These are phyloP conservation scores for Aporophyla nigra DNA, from an alignment of 2,888 invertebrate species.

Conservation along the genomic window DNA sequence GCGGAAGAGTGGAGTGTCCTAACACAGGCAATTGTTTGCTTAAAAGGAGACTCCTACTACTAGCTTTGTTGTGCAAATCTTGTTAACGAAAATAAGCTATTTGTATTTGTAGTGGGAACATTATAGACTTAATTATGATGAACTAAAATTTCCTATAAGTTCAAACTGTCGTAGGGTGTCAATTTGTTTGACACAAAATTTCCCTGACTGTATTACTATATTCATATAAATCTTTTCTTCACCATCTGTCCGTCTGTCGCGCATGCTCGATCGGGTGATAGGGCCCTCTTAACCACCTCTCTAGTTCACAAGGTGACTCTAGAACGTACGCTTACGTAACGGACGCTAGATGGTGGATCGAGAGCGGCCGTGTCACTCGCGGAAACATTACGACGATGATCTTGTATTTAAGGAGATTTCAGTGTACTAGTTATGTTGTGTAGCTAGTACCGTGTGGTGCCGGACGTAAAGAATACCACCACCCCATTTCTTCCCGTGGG, in stretches of 20 bases:
- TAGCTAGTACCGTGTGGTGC: too few relatives aligned
- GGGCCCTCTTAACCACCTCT: slow-evolving; percentile 21
- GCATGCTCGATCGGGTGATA: neutral
- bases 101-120: too few relatives aligned
- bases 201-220: neutral
- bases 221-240: slow-evolving; percentile 1
- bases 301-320: slow-evolving; percentile 61
- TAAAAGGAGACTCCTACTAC: too few relatives aligned
- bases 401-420: slow-evolving; percentile 25
- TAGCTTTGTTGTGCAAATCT: too few relatives aligned
- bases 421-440: neutral
- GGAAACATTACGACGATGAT: slow-evolving; percentile 45
- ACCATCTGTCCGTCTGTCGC: neutral
- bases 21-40: too few relatives aligned
- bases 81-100: too few relatives aligned
- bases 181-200: neutral
- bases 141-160: too few relatives aligned
- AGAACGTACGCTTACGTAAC: slow-evolving; percentile 56
- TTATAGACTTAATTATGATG: too few relatives aligned
- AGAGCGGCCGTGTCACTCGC: slow-evolving; percentile 41
- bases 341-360: slow-evolving; percentile 17
- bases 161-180: too few relatives aligned
- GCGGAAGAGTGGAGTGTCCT: too few relatives aligned
- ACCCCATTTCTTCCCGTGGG: too few relatives aligned
- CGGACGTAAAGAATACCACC: too few relatives aligned